phyloP scores from a whole-genome alignment of 2,888 invertebrate species.

The Homarus gammarus region DNA sequence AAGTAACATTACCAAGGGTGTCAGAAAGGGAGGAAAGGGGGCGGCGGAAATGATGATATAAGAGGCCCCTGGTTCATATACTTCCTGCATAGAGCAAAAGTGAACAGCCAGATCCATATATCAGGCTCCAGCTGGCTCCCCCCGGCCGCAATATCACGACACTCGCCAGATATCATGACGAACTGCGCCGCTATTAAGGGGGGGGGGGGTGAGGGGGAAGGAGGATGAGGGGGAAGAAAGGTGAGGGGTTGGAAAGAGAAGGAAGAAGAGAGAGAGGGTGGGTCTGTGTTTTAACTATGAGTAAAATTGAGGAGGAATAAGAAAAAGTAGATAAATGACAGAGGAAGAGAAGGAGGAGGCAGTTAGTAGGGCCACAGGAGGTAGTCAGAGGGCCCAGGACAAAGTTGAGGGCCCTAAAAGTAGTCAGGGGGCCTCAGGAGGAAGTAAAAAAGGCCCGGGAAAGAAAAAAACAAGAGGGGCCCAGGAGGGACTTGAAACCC shows the following conservation, averaged over 20 bases:
- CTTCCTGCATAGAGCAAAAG: neutral
- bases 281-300: neutral
- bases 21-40: no score
- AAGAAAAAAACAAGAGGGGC: no score
- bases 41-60: neutral
- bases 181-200: no score
- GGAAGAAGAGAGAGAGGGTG: neutral
- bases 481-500: no score
- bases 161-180: neutral
- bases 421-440: no score
- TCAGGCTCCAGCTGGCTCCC: constrained; percentile 11
- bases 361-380: no score
- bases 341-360: constrained; percentile 5
- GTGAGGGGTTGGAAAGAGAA: neutral
- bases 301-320: neutral
- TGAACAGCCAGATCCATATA: neutral
- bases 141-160: neutral
- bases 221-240: neutral
- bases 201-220: neutral
- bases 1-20: no score
- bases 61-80: neutral
- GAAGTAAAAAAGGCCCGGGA: no score
- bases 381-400: no score
- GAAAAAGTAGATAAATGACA: no score
- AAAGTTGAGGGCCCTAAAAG: no score